phyloP scores from a whole-genome alignment of 2,797 vertebrate genomes.

The Sebastes melanostomus region DNA sequence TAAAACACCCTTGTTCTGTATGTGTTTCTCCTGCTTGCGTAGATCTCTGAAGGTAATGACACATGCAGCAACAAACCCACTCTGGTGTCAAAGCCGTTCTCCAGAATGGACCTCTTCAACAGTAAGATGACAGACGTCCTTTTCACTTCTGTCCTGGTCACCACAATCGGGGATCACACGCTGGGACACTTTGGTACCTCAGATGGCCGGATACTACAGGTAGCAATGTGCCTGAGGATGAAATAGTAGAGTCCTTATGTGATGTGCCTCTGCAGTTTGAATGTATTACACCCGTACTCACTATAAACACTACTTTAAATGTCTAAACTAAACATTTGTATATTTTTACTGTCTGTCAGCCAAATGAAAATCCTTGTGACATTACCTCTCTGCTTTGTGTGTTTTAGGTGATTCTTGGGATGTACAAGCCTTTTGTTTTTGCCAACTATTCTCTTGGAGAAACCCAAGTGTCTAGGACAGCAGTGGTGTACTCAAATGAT shows the following conservation, averaged over 20 bases:
- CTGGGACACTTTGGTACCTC: slow-evolving; percentile 93
- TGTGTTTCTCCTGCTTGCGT: slow-evolving; percentile 22
- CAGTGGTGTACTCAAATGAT: slow-evolving; percentile 74
- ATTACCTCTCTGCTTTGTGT: slow-evolving; percentile 13
- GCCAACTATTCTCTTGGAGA: slow-evolving; percentile 92
- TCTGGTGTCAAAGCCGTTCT: slow-evolving; percentile 75
- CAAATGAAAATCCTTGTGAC: background rate
- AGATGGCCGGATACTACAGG: slow-evolving; percentile 91
- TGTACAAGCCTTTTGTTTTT: slow-evolving; percentile 79
- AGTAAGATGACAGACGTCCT: slow-evolving; percentile 82
- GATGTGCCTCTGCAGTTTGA: background rate
- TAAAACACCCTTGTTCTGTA: background rate
- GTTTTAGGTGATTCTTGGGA: slow-evolving; percentile 87
- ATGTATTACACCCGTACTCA: background rate
- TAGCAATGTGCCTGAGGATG: slow-evolving; percentile 39
- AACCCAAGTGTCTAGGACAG: slow-evolving; percentile 74
- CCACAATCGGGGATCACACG: slow-evolving; percentile 79
- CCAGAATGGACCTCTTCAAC: slow-evolving; percentile 90
- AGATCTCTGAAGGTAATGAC: slow-evolving; percentile 72
- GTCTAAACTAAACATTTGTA: background rate
- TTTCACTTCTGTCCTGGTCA: slow-evolving; percentile 89
- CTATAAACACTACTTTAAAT: background rate
- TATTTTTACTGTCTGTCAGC: background rate
- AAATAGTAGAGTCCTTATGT: background rate
- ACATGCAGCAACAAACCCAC: slow-evolving; percentile 87